Base-by-base conservation (phyloP, 2,113 vertebrate species). In the Istiophorus platypterus region DNA sequence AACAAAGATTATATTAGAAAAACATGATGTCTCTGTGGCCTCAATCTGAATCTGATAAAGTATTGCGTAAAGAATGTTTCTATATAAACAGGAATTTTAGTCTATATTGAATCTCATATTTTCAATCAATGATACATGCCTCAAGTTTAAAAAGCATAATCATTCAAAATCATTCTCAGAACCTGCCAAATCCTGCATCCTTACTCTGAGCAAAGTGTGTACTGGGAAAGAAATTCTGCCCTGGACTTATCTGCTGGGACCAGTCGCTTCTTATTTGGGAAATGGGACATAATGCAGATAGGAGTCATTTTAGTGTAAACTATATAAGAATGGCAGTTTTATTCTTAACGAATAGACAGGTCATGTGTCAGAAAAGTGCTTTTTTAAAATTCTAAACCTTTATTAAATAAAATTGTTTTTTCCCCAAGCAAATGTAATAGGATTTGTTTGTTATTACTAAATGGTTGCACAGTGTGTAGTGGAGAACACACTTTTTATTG, bases 381-480 rank as follows among this genome's bases (percentile, higher is more conserved):
- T 65, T 64, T 29, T 39, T 63, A 47, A 61, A 20, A 78, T 34
- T 34, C 14, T 22, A 26, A 42, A 26, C 8, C 12, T 45, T 2
- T 37, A 52, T 54, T 39, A 18, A 59, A 49, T 39, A 14, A 59
- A 49, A 78, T 57, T n/a, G n/a, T 3, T 56, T 56, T 64, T 72
- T 72, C 57, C 54, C 27, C 12, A 51, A 34, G 9, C 39, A 54
- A 59, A 78, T 56, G 22, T 26, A 51, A 68, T 72, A 68, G 49
- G 27, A 66, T 85, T 62, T 20, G 20, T 62, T 80, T 74, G 39
- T 31, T 24, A 6, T 73, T 82, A 10, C 26, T 66, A 24, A 74
- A 52, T 63, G 22, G 41, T 34, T 58, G 56, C 71, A 54, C 10
- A 39, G 22, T 41, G 4, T 57, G 26, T 45, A 56, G n/a, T 47